Evolutionary conservation across 64 coral and sea anemone genomes (phyloP), one percentile per base, ranked within the genome.

Genomic region (Stichodactyla helianthus): DNA sequence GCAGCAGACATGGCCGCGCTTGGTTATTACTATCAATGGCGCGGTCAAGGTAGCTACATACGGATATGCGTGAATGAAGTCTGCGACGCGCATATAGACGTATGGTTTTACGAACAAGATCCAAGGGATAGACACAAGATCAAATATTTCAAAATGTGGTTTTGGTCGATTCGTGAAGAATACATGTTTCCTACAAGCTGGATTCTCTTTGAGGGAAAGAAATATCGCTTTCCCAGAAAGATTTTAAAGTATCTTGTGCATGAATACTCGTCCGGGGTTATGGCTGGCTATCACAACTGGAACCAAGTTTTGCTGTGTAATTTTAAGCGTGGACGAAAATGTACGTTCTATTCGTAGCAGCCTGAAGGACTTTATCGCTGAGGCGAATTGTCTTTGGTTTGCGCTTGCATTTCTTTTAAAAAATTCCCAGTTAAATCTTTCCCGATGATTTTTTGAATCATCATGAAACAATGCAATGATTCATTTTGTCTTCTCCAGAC

Each of bases 21-120:
- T 17, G 83, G 83, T 6, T 84, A 84, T 28, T 84, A 84, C 50
- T 84, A 60, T 58, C 12, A 35, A 19, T 84, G 16, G 5, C 18
- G 51, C 13, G 2, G 51, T 11, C 52, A 84, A 10, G 83, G 78
- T 53, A 81, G 52, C 50, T 84, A 84, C 13, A 31, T 84, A 55
- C 5, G 27, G 16, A 60, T 84, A 31, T 84, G 83, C 27, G 53
- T 15, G 14, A 84, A 84, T 84, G 10, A 27, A 61, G 12, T 60
- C 83, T 84, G 83, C 53, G 83, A 84, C 13, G 83, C 83, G 8
- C 83, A 84, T 20, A 84, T 84, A 53, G 83, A 84, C 27, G 56
- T 63, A 25, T 84, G 83, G 83, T 84, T 60, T 28, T 84, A 84
- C 20, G 83, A 84, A 51, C 15, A 44, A 0, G 44, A 60, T 14